phyloP scores from a whole-genome alignment of 2,797 vertebrate species.

The Sphenopsis melanotis region DNA sequence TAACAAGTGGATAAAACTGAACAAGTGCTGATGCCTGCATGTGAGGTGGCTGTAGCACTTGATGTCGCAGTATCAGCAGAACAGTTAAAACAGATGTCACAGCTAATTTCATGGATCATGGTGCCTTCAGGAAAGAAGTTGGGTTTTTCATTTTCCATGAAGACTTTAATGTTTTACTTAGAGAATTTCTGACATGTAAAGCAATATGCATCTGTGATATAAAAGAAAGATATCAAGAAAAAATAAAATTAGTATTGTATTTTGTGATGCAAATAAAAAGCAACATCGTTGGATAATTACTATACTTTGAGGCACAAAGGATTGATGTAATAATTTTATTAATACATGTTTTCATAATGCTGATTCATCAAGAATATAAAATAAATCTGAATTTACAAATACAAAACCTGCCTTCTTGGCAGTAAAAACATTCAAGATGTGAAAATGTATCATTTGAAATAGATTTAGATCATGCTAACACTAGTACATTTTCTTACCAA shows the following conservation, averaged over 20 bases:
- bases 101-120: slow-evolving; percentile 3
- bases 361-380: background rate
- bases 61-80: slow-evolving; percentile 24
- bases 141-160: background rate
- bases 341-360: background rate
- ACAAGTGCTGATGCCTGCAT: background rate
- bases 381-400: background rate
- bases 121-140: background rate
- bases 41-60: background rate
- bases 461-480: background rate
- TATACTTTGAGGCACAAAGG: background rate
- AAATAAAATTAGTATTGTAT: background rate
- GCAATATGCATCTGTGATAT: background rate
- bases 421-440: background rate
- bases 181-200: background rate
- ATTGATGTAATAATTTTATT: background rate
- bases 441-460: background rate
- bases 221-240: background rate
- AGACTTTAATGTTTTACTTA: background rate
- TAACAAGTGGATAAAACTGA: background rate
- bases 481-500: background rate
- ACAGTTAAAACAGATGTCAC: background rate
- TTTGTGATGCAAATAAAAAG: background rate
- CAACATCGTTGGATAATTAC: background rate
- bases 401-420: background rate